Conservation (phyloP, 2,113 vertebrate species). For the Hoplias malabaricus region DNA sequence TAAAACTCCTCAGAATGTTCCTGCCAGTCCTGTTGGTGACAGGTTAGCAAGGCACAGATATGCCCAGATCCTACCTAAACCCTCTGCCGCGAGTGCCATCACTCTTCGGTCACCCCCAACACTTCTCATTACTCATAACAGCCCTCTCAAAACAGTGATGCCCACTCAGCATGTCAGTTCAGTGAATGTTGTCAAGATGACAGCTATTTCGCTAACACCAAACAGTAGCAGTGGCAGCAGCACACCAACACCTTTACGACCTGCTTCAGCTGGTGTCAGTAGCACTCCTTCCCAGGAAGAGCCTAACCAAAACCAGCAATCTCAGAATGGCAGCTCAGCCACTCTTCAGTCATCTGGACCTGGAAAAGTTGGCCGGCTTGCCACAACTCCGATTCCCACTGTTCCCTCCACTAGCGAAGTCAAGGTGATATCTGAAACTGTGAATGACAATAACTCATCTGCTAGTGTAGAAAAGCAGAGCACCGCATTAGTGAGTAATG, state of each 20-base stretch:
- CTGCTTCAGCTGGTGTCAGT: slow-evolving; percentile 67
- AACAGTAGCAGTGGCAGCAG: slow-evolving; percentile 62
- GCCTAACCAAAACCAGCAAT: slow-evolving; percentile 71
- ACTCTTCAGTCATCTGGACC: slow-evolving; percentile 77
- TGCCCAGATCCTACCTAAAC: slow-evolving; percentile 85
- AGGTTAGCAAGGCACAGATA: slow-evolving; percentile 84
- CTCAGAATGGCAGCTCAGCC: slow-evolving; percentile 74
- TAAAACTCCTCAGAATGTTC: slow-evolving; percentile 90
- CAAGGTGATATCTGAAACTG: slow-evolving; percentile 79
- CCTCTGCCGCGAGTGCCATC: slow-evolving; percentile 81
- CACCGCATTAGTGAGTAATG: slow-evolving; percentile 53
- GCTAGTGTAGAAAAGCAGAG: slow-evolving; percentile 60
- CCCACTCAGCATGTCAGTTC: slow-evolving; percentile 82
- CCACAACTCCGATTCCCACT: slow-evolving; percentile 57
- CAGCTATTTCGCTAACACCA: slow-evolving; percentile 83
- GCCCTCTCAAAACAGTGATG: slow-evolving; percentile 87
- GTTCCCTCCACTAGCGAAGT: slow-evolving; percentile 73
- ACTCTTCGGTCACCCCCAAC: slow-evolving; percentile 86
- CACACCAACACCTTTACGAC: slow-evolving; percentile 71
- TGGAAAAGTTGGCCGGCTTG: slow-evolving; percentile 59
- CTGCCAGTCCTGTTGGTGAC: slow-evolving; percentile 90
- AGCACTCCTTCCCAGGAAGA: slow-evolving; percentile 75
- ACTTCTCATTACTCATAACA: slow-evolving; percentile 83
- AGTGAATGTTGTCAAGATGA: slow-evolving; percentile 89
- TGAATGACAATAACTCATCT: slow-evolving; percentile 71